Evolutionary conservation across 1,140 invertebrate genomes (phyloP).

Genomic region (Mamestra configurata): DNA sequence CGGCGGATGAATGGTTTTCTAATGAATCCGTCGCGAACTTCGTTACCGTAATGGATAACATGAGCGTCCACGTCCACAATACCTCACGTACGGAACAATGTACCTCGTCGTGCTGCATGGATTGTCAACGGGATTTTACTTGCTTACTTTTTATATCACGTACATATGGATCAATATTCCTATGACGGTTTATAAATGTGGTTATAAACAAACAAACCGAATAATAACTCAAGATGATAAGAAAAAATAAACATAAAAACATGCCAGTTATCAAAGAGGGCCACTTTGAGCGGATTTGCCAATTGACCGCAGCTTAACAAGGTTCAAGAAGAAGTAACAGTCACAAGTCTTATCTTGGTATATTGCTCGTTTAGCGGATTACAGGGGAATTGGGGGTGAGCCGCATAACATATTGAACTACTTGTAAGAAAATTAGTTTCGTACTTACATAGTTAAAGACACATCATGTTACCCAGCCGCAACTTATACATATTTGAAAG

Average conservation of each 20-base stretch:
- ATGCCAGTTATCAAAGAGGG: background rate
- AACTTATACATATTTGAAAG: constrained; percentile 33
- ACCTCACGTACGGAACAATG: constrained; percentile 37
- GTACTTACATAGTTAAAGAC: constrained; percentile 23
- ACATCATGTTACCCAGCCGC: constrained; percentile 1
- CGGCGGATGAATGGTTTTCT: constrained; percentile 54
- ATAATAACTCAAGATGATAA: background rate
- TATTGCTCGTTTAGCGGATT: constrained; percentile 38
- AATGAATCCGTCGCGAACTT: constrained; percentile 55
- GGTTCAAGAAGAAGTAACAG: constrained; percentile 12
- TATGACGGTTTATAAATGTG: background rate
- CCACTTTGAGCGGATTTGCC: background rate
- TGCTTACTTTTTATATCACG: background rate
- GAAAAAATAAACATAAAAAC: background rate
- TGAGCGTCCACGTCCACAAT: constrained; percentile 33
- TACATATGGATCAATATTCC: background rate
- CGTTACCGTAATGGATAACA: constrained; percentile 54
- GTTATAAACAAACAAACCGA: no score
- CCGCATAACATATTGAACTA: constrained; percentile 14
- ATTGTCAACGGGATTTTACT: constrained; percentile 35
- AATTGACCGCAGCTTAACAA: background rate
- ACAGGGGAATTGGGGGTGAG: constrained; percentile 14
- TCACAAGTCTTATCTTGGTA: constrained; percentile 26
- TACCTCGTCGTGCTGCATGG: constrained; percentile 23
- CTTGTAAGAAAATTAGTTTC: constrained; percentile 28